Evolutionary conservation across 2,797 vertebrate species (phyloP).

Genomic region (Anas acuta): DNA sequence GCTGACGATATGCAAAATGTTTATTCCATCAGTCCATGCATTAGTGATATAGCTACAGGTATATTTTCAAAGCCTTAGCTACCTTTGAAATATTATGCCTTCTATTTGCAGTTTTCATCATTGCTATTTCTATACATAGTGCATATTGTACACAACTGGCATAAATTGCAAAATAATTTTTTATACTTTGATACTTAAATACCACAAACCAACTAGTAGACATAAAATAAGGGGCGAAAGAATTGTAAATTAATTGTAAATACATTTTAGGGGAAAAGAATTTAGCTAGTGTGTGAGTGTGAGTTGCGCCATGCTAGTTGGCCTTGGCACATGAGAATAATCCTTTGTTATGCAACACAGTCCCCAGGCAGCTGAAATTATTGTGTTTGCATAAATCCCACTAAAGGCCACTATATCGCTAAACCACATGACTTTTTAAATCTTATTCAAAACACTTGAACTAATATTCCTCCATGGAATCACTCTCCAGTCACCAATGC

Average conservation of each 20-base stretch:
- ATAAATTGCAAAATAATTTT: neutral
- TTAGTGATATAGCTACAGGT: neutral
- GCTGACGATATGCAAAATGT: neutral
- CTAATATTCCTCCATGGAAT: neutral
- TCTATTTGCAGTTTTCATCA: neutral
- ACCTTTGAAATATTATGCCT: neutral
- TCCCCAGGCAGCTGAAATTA: neutral
- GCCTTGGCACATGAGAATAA: neutral
- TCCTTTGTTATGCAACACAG: neutral
- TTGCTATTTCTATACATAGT: neutral
- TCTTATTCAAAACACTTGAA: neutral
- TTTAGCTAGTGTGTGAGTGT: neutral
- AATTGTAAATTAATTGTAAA: neutral
- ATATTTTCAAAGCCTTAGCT: neutral
- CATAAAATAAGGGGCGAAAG: neutral
- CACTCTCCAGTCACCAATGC: neutral
- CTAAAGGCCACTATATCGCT: neutral
- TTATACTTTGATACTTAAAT: neutral
- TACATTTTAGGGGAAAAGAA: neutral
- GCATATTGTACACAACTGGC: neutral
- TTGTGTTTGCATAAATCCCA: neutral
- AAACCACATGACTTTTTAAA: neutral
- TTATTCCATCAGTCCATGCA: neutral
- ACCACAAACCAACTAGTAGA: neutral
- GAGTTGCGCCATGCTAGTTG: neutral